Base-by-base conservation (phyloP, 92 coral and sea anemone genomes). In the Phenganax subtilis region DNA sequence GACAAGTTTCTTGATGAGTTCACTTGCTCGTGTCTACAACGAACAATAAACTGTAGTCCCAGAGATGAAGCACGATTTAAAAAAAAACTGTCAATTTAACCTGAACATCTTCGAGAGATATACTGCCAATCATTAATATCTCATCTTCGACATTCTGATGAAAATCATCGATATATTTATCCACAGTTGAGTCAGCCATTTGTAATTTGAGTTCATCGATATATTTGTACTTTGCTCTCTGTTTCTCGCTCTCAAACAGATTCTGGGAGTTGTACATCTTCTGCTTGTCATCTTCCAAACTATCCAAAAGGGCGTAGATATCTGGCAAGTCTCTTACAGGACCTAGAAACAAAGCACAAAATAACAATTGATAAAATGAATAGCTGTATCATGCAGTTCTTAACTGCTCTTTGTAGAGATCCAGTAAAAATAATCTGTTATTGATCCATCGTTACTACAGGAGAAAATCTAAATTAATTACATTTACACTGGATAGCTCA, bases 71-170 rank as follows among this genome's bases (percentile, higher is more conserved):
- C 17, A 20, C 25, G 25, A 20, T 20, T 57, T 52, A 56, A 25
- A 76, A 29, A 16, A 47, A 29, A 30, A 1, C n/a, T 3, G 9
- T 71, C 55, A 9, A 57, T 17, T 81, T 20, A 72, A 96, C 99
- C 97, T 96, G 99, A 60, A 96, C 96, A 87, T 90, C 96, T 76
- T 96, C 99, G 77, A 96, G 84, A 64, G 99, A 92, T 53, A 96
- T 92, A 51, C 91, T 91, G 31, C 99, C 99, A 83, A 96, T 90
- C 99, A 96, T 96, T 37, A 96, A 86, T 9, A 96, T 85, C 67
- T 96, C 99, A 12, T 96, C 99, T 71, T 92, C 97, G 88, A 96
- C 90, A 68, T 89, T 83, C 83, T 89, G 92, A 73, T 96, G 91
- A 90, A 96, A 96, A 60, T 96, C 90, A 61, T 96, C 97, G 69